Percentiles rank a stretch among this genome's conserved stretches.
Evolutionary conservation across 1,140 invertebrate species (phyloP).

Genomic region (Chlorops oryzae): DNA sequence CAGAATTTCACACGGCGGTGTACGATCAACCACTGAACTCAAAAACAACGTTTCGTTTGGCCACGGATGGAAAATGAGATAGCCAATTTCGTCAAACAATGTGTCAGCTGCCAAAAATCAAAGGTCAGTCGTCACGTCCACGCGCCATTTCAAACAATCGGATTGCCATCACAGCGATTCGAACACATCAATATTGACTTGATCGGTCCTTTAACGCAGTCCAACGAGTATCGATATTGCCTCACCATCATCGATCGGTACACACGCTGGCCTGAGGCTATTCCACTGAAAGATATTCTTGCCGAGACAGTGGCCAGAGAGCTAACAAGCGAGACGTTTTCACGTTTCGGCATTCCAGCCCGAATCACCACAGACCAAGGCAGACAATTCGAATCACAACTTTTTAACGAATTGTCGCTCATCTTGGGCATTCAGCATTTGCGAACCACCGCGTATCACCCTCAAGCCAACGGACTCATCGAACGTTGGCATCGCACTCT

Average conservation of each 20-base stretch:
- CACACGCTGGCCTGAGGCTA: slow-evolving; percentile 26
- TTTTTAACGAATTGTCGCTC: slow-evolving; percentile 22
- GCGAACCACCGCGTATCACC: slow-evolving; percentile 36
- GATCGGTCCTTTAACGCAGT: background rate
- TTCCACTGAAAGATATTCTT: slow-evolving; percentile 37
- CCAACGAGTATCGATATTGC: slow-evolving; percentile 2
- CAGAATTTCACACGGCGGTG: background rate
- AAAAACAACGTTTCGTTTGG: background rate
- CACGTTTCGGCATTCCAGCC: slow-evolving; percentile 37
- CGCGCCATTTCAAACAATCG: slow-evolving; percentile 1
- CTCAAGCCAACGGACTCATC: slow-evolving; percentile 30
- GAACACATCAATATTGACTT: background rate
- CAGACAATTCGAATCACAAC: slow-evolving; percentile 38
- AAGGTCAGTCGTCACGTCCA: slow-evolving; percentile 26
- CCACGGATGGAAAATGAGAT: background rate
- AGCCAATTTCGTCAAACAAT: background rate
- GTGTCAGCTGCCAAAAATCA: slow-evolving; percentile 22
- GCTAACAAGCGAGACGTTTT: background rate
- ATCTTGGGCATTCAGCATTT: slow-evolving; percentile 15
- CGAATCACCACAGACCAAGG: slow-evolving; percentile 48
- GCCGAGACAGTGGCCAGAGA: slow-evolving; percentile 26
- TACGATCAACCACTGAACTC: background rate
- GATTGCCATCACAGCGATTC: background rate
- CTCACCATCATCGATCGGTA: slow-evolving; percentile 5
- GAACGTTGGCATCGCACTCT: slow-evolving; percentile 36